Conservation (phyloP, 2,113 vertebrate genomes). For the Aspiorhynchus laticeps region DNA sequence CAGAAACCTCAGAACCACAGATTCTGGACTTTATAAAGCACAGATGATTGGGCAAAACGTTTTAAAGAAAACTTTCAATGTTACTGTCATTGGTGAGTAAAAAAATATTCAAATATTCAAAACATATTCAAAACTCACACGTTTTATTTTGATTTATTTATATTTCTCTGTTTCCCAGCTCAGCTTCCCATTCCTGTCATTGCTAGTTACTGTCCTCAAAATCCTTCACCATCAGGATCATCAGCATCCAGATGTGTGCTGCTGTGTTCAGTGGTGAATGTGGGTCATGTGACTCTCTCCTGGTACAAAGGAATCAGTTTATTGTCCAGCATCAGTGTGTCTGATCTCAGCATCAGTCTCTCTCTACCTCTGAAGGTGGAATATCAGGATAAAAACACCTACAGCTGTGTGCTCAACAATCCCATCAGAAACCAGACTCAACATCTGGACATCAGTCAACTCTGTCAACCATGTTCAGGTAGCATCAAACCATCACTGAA, state of each 20-base stretch:
- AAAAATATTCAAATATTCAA: no score
- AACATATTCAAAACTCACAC: no score
- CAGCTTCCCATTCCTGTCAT: neutral
- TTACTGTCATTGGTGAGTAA: conserved; percentile 12
- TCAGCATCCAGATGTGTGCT: neutral
- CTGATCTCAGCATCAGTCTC: no score
- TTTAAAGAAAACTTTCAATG: neutral
- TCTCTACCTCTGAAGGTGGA: no score
- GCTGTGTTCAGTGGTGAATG: neutral
- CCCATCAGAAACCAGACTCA: neutral
- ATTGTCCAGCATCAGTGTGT: conserved; percentile 6
- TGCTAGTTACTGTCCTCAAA: neutral
- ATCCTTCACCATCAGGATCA: neutral
- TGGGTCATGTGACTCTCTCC: conserved; percentile 10
- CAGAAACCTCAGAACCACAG: neutral
- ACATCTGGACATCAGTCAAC: neutral
- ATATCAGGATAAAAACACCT: conserved; percentile 8
- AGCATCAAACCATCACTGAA: neutral
- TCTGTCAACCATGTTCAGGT: neutral
- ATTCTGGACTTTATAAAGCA: conserved; percentile 6
- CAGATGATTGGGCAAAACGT: neutral
- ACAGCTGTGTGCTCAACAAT: conserved; percentile 21
- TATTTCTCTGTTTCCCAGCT: neutral
- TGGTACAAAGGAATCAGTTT: conserved; percentile 8
- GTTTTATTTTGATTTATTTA: neutral